phyloP scores from a whole-genome alignment of 1,140 invertebrate genomes.

The Bombus fervidus region DNA sequence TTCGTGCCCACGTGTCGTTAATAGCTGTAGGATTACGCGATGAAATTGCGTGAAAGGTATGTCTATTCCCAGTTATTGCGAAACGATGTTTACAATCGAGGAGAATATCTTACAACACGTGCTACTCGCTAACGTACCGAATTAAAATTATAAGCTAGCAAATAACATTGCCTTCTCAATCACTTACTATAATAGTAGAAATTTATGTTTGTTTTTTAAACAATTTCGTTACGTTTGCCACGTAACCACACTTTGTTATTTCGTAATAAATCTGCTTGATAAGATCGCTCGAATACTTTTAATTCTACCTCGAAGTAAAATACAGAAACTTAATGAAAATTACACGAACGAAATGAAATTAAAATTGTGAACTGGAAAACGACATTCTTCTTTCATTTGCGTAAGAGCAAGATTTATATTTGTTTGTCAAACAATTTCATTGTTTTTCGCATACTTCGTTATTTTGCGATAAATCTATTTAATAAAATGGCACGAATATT shows the following conservation, averaged over 20 bases:
- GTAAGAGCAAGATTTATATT: not conserved
- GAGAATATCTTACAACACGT: not conserved
- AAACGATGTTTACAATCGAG: not conserved
- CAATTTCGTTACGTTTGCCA: not conserved
- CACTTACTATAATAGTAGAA: not conserved
- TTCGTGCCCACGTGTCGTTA: not conserved
- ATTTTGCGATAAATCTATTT: not conserved
- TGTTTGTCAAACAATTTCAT: not conserved
- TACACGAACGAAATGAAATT: too few relatives aligned
- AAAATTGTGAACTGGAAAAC: too few relatives aligned
- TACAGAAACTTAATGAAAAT: not conserved
- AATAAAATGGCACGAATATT: not conserved
- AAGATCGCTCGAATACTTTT: too few relatives aligned
- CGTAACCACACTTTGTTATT: too few relatives aligned
- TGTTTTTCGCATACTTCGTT: too few relatives aligned
- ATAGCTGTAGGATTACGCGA: not conserved
- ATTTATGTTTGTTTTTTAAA: not conserved
- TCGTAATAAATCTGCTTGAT: not conserved
- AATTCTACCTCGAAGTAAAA: not conserved
- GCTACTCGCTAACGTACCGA: not conserved
- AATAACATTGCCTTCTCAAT: not conserved
- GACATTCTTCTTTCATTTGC: too few relatives aligned
- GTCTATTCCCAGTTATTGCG: not conserved
- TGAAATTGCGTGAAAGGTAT: not conserved
- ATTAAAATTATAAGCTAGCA: too few relatives aligned